Conservation (phyloP, 2,888 invertebrate species). For the Steinernema hermaphroditum region DNA sequence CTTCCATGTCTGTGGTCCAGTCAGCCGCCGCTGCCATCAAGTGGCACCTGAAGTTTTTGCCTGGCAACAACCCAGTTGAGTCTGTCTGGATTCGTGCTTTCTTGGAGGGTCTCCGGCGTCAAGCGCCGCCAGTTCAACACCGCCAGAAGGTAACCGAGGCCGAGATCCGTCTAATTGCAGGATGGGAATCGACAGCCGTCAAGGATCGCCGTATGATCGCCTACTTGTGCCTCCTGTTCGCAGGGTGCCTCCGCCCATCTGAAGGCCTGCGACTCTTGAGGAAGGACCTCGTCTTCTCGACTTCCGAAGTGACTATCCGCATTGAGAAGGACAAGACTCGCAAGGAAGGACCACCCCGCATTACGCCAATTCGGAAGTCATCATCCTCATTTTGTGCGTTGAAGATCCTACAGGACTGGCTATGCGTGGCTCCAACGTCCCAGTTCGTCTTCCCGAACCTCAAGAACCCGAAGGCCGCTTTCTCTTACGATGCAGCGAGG, state of each 20-base stretch:
- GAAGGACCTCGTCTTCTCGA: not conserved
- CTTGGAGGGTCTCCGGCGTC: not conserved
- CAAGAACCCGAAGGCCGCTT: not conserved
- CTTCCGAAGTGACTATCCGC: not conserved
- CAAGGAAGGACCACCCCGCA: not conserved
- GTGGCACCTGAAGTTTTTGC: not conserved
- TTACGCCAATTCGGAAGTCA: not conserved
- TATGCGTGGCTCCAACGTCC: not conserved
- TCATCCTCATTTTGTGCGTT: not conserved
- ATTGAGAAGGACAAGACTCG: not conserved
- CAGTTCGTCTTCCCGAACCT: not conserved
- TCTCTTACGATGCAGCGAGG: not conserved
- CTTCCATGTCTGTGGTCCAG: not conserved
- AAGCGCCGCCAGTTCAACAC: not conserved
- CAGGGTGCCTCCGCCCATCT: not conserved
- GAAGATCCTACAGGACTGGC: not conserved
- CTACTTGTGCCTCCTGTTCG: not conserved
- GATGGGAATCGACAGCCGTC: not conserved
- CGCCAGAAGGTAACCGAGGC: not conserved
- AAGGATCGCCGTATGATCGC: not conserved
- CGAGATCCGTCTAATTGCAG: not conserved
- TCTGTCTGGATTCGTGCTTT: not conserved
- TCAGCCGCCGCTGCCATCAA: not conserved
- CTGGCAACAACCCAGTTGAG: not conserved
- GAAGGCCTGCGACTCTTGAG: not conserved